These are phyloP conservation scores for Picathartes gymnocephalus DNA, from an alignment of 2,113 vertebrate genomes.

Conservation along the genomic window DNA sequence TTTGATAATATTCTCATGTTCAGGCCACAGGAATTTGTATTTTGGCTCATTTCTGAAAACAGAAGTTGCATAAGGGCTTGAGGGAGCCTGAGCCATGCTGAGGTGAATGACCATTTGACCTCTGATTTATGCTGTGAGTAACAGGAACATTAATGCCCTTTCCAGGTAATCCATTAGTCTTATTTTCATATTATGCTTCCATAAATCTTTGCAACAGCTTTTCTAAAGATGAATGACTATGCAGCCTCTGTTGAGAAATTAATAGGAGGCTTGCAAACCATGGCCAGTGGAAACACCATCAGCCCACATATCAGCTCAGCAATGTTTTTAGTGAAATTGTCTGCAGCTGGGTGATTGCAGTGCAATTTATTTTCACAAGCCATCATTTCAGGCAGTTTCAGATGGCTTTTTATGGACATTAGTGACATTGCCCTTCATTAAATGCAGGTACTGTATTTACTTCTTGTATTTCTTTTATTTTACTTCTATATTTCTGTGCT, in stretches of 20 bases:
- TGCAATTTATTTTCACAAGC: slow-evolving; percentile 39
- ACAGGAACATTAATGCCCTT: neutral
- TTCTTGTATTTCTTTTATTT: neutral
- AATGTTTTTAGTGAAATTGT: slow-evolving; percentile 30
- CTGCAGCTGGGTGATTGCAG: slow-evolving; percentile 41
- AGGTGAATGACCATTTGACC: slow-evolving; percentile 1
- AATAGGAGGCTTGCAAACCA: slow-evolving; percentile 39
- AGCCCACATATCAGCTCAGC: slow-evolving; percentile 13
- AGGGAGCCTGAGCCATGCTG: neutral
- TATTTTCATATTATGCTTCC: slow-evolving; percentile 39
- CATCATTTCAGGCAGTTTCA: slow-evolving; percentile 45
- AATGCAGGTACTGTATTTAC: neutral
- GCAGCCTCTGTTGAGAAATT: slow-evolving; percentile 11
- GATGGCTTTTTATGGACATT: neutral
- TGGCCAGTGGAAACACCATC: slow-evolving; percentile 25
- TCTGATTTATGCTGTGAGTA: neutral
- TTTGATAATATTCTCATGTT: neutral
- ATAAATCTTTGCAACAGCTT: slow-evolving; percentile 45
- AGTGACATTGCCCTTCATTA: neutral
- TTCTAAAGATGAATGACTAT: slow-evolving; percentile 22
- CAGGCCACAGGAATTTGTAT: neutral
- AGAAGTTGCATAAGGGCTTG: neutral
- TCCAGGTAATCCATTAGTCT: slow-evolving; percentile 9
- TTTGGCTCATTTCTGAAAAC: neutral
- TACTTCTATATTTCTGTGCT: neutral